Percentiles rank a stretch among this genome's conserved stretches.
Conservation (phyloP, 2,113 vertebrate genomes). For the Tragelaphus strepsiceros region DNA sequence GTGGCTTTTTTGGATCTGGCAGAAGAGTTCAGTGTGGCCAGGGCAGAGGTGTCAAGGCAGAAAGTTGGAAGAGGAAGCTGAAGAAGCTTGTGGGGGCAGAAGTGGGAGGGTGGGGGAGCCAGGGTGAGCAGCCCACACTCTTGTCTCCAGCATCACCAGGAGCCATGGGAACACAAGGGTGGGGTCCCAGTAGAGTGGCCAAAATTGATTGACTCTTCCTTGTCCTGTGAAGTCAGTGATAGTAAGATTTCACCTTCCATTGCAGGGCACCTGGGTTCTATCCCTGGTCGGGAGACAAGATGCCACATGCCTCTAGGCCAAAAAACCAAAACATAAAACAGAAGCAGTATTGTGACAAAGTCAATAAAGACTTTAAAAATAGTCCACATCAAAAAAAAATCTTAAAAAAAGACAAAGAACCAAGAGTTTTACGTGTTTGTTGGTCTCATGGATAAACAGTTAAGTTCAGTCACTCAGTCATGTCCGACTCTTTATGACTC, state of each 20-base stretch:
- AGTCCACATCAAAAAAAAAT: background rate
- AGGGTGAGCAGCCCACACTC: rapidly evolving
- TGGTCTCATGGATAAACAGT: no score
- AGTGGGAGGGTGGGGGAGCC: no score
- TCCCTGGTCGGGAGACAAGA: background rate
- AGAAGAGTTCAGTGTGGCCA: rapidly evolving
- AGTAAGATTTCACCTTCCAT: background rate
- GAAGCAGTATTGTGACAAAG: background rate
- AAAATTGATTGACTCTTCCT: no score
- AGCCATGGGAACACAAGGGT: rapidly evolving
- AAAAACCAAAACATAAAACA: background rate
- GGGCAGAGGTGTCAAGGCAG: background rate
- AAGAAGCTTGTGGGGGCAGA: background rate
- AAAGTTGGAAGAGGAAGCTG: background rate
- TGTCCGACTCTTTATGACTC: background rate
- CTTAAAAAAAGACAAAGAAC: no score
- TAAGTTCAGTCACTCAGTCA: background rate
- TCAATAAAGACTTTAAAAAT: background rate
- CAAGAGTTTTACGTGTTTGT: no score
- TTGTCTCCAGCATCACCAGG: rapidly evolving
- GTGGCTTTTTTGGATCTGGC: rapidly evolving
- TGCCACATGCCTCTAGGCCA: background rate
- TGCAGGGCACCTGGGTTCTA: background rate
- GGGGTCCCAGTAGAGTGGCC: rapidly evolving
- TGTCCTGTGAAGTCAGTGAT: background rate